Evolutionary conservation across 1,140 invertebrate species (phyloP), one percentile per base, ranked within the genome.

Genomic region (Drosophila chauvacae): DNA sequence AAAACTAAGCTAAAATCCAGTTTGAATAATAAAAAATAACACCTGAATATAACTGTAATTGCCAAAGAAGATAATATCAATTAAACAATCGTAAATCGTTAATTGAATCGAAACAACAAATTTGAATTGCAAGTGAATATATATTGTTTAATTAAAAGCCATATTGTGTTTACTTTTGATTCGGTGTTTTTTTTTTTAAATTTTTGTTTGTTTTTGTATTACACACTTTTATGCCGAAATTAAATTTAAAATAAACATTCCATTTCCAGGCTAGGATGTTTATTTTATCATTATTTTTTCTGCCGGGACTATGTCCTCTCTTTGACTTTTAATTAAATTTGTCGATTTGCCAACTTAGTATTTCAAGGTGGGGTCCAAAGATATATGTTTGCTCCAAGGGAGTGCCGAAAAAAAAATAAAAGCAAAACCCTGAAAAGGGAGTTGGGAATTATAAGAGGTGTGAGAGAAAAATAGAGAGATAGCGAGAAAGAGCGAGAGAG

Each of bases 381-480:
- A 33, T 30, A 51, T 50, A 28, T 28, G 9, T 66, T 68, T 85
- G 62, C 61, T 71, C 51, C n/a, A 2, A 53, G 64, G 83, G 79
- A 73, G 83, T 62, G 83, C 83, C 83, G 30, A 78, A 78, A 79
- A 73, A 60, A 23, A 30, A 23, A 23, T 20, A 74, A 77, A 78
- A 72, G 56, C 23, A 20, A 33, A 55, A 30, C 44, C 7, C 2
- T 39, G 18, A 58, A 50, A 71, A 70, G 48, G n/a, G 18, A 42
- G 42, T 47, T 37, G 23, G 7, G 35, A 56, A 37, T 56, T 23
- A n/a, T 26, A 56, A 45, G 9, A 20, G 45, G 7, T 3, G 23
- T 13, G 39, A 18, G 41, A 33, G n/a, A 26, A 1, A 39, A 7
- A 14, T 9, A 13, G 23, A 23, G 7, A n/a, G 16, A 13, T 11